Conservation (phyloP, 2,888 invertebrate genomes). For the Nephrotoma appendiculata region DNA sequence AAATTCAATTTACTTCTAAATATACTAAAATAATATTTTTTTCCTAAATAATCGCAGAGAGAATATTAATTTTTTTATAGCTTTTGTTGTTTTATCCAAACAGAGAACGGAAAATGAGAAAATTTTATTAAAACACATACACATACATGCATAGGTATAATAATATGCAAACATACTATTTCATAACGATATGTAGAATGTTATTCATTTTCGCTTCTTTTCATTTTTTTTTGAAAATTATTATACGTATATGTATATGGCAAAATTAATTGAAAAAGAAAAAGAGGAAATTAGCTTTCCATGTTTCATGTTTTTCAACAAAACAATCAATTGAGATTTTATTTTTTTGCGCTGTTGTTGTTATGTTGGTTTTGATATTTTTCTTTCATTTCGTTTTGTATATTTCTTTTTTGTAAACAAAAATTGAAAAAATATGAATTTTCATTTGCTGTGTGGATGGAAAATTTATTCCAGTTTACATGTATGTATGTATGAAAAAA, state of each 20-base stretch:
- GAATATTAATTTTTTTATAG: background rate
- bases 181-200: background rate
- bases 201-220: background rate
- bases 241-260: background rate
- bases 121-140: background rate
- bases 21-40: background rate
- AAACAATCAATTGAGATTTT: slow-evolving; percentile 2
- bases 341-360: background rate
- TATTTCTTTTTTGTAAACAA: background rate
- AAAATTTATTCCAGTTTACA: background rate
- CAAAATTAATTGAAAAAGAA: background rate
- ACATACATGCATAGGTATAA: background rate
- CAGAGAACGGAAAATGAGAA: background rate
- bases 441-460: background rate
- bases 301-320: background rate
- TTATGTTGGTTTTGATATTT: background rate
- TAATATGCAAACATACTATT: background rate
- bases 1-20: background rate
- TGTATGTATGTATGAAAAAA: background rate
- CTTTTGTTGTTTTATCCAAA: background rate
- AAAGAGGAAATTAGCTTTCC: background rate
- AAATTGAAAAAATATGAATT: background rate
- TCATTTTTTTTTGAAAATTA: background rate
- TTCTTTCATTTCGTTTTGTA: background rate
- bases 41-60: background rate